These are phyloP conservation scores for Dasyprocta punctata DNA, from an alignment of 2,113 vertebrate species.

Conservation along the genomic window DNA sequence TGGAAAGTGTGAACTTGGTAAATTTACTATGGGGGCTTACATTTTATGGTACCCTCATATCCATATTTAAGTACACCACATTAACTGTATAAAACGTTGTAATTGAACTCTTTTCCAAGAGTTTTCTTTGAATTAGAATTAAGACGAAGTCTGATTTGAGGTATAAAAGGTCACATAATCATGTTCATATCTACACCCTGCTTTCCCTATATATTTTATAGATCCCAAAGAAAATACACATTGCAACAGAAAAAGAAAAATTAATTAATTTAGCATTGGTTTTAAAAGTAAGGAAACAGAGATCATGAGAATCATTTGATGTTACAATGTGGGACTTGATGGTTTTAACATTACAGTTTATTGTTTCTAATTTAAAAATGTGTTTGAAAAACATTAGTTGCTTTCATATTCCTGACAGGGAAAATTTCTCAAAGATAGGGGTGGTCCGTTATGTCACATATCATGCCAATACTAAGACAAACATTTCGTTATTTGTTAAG, in stretches of 20 bases:
- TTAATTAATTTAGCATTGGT: background rate
- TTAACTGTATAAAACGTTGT: background rate
- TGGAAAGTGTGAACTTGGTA: background rate
- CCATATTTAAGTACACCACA: background rate
- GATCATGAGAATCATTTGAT: background rate
- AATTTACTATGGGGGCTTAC: background rate
- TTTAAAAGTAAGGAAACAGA: background rate
- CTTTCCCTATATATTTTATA: background rate
- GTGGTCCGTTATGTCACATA: background rate
- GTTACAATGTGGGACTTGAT: background rate
- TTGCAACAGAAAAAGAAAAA: background rate
- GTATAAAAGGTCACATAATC: background rate
- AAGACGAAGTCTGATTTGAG: background rate
- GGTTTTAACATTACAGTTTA: background rate
- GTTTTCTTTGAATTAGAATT: constrained; percentile 39
- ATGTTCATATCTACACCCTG: background rate
- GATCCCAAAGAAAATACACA: constrained; percentile 3
- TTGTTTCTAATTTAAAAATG: background rate
- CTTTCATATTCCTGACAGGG: background rate
- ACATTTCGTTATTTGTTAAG: background rate
- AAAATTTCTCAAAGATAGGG: background rate
- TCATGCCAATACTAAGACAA: background rate
- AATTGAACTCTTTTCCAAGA: background rate
- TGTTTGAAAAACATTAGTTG: background rate
- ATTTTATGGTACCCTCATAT: background rate